Base-by-base conservation (phyloP, 53 echinoderm and acorn worm genomes). In the Henricia sp. region DNA sequence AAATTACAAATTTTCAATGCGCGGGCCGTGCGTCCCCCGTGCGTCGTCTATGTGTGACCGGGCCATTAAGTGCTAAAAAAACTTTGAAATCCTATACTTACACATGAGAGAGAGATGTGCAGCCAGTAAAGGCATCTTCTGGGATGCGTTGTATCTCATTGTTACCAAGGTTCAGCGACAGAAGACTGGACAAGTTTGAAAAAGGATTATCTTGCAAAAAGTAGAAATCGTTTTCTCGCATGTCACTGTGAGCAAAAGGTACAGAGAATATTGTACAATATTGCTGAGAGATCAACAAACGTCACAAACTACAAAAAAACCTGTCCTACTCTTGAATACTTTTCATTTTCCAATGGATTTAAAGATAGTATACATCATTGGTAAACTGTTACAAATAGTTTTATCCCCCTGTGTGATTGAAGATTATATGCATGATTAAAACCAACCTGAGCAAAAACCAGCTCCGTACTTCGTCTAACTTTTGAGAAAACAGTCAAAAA, bases 201-300 rank as follows among this genome's bases (percentile, higher is more conserved):
- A 96, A 96, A 11, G 90, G 89, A 26, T 96, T 96, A 82, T 93
- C 93, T 70, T 96, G 96, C 3, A 96, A 83, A 75, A 96, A 96
- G 72, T 96, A 85, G 58, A 96, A 96, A 9, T 70, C 4, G 35
- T 96, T 96, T 41, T 11, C 44, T 4, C 4, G 12, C 72, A 96
- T 29, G 4, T 25, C 11, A 60, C 95, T 95, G 88, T 1, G 68
- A 74, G 17, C 20, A 43, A 74, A 62, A 34, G 52, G 21, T 51
- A 64, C 37, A 24, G 84, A 74, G 36, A 13, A 40, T 16, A 11
- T 28, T 3, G 14, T 17, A 12, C 37, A 37, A 10, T 17, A 10
- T 19, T 20, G 55, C 55, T 17, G 19, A 5, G 13, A 28, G 4
- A 19, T 54, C 21, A 3, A 4, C 21, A 54, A 17, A 4, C 35